Evolutionary conservation across 2,797 vertebrate genomes (phyloP).

Genomic region (Antrozous pallidus): DNA sequence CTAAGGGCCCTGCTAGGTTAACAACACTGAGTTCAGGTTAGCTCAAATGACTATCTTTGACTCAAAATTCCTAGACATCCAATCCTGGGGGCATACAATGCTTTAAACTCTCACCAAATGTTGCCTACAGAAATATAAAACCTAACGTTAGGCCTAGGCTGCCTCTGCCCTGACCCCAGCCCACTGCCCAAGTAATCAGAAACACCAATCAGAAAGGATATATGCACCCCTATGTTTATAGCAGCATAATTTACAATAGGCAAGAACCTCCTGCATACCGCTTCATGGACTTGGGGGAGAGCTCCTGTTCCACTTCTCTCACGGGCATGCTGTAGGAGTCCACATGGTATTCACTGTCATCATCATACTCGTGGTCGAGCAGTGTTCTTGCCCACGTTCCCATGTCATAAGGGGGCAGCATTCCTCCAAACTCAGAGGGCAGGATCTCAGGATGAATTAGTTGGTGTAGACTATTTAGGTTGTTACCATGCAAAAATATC

Average conservation of each 20-base stretch:
- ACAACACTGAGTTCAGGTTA: background rate
- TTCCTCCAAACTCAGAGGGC: constrained; percentile 97
- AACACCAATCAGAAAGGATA: too few relatives aligned
- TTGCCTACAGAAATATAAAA: background rate
- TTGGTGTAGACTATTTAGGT: constrained; percentile 97
- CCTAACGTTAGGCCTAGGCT: background rate
- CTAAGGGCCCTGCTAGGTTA: background rate
- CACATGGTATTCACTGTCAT: constrained; percentile 92
- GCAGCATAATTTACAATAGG: too few relatives aligned
- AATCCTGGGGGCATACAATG: background rate
- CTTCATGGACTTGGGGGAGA: constrained; percentile 98
- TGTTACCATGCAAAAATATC: constrained; percentile 99
- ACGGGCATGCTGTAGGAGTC: constrained; percentile 92
- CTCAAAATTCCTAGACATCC: background rate
- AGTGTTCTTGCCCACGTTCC: constrained; percentile 97
- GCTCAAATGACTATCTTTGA: background rate
- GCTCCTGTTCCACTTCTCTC: constrained; percentile 88
- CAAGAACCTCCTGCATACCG: constrained; percentile 85
- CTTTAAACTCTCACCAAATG: background rate
- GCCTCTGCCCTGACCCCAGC: fast-evolving
- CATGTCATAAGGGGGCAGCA: constrained; percentile 99
- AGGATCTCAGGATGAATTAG: constrained; percentile 97
- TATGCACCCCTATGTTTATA: too few relatives aligned
- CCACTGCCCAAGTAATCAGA: background rate
- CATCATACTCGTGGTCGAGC: constrained; percentile 97